Evolutionary conservation across 2,888 invertebrate species (phyloP), one percentile per base, ranked within the genome.

Genomic region (Nomada fabriciana): DNA sequence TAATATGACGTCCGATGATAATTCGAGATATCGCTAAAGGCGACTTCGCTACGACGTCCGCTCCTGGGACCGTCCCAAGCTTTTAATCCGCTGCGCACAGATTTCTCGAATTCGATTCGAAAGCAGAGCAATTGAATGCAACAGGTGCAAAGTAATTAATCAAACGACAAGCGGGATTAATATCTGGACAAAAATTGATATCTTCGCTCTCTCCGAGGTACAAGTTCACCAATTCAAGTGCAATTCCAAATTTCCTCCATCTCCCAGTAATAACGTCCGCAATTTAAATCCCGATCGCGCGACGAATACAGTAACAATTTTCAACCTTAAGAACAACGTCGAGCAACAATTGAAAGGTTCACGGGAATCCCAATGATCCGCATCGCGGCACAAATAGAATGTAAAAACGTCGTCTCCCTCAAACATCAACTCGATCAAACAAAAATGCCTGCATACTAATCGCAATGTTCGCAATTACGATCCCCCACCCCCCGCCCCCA

Each of bases 1-100:
- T 76, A 57, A 71, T 70, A 63, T 0, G 47, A 53, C 70, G 47
- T 1, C 9, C 23, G 61, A 61, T 63, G 76, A 52, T 76, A 64
- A 76, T 52, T 50, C 57, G 50, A 47, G 71, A 76, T 55, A 64
- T 52, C 57, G 61, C 47, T 42, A 20, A 64, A 47, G 53, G 69
- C 36, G 15, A 42, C 71, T 18, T n/a, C 61, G 60, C 36, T 2
- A 52, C 25, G 65, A 65, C 3, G 25, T 10, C 11, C n/a, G 36
- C 29, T 20, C 29, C 52, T 42, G 20, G 36, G 29, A 20, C 15
- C 11, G 36, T 42, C 20, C 20, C 36, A 20, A 52, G 53, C 67
- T 52, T 53, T 67, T 55, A 67, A 53, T 65, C 65, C 29, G 7
- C 52, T 52, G n/a, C 13, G 29, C 13, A 7, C 13, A 25, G 50